phyloP scores from a whole-genome alignment of 2,888 invertebrate species.

The Pollenia angustigena region DNA sequence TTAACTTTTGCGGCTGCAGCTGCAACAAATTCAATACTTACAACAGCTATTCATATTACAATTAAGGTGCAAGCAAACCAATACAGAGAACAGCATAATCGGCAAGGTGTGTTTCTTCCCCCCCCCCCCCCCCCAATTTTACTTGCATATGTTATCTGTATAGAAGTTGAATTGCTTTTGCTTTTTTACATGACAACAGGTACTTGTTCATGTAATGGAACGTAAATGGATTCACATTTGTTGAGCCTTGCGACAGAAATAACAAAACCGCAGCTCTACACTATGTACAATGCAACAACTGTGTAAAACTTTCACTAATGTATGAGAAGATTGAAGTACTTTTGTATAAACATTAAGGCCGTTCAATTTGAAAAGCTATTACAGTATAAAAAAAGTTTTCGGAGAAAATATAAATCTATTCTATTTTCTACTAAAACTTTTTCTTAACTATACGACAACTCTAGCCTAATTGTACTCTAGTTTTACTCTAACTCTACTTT shows the following conservation, averaged over 20 bases:
- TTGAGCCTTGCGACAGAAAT: slow-evolving; percentile 36
- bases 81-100: slow-evolving; percentile 62
- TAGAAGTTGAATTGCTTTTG: slow-evolving; percentile 9
- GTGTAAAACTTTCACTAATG: slow-evolving; percentile 34
- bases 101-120: slow-evolving; percentile 34
- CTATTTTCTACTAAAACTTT: no score
- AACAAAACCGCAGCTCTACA: slow-evolving; percentile 59
- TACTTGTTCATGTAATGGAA: background rate
- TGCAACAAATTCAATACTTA: slow-evolving; percentile 63
- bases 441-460: no score
- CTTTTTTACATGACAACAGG: slow-evolving; percentile 56
- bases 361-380: no score
- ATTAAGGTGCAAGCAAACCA: slow-evolving; percentile 60
- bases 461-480: no score
- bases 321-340: background rate
- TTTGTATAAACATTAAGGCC: background rate
- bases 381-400: no score
- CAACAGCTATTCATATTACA: slow-evolving; percentile 66
- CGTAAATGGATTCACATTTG: background rate
- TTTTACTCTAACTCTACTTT: no score
- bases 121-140: background rate
- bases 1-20: slow-evolving; percentile 72
- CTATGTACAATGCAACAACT: slow-evolving; percentile 64
- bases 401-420: no score
- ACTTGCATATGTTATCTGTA: background rate